Base-by-base conservation (phyloP, 1,140 invertebrate genomes). In the Dreissena polymorpha region DNA sequence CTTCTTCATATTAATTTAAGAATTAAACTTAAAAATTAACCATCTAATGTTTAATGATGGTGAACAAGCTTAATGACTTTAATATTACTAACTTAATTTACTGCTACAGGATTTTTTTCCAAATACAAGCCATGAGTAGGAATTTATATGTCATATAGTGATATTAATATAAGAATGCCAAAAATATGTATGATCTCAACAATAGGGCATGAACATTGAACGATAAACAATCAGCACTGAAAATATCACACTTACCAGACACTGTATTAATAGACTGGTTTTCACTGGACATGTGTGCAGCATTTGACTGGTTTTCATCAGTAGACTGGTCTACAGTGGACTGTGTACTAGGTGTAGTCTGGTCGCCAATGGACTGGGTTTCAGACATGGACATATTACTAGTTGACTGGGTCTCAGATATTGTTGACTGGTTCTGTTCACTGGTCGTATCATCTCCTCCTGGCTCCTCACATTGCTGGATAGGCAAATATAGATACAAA, bases 391-490 rank as follows among this genome's bases (percentile, higher is more conserved):
- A 60, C 21, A n/a, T 6, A 60, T 60, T 23, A 6, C 21, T 18
- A 7, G 25, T 60, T 55, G 67, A 70, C 50, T 80, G 21, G 6
- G 18, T 68, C 27, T 80, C 78, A 10, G 77, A 60, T 10, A 71
- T 25, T n/a, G 25, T 27, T 63, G 79, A 74, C 71, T 74, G 70
- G 64, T 73, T 84, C 18, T 76, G 60, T 76, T 84, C 82, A 70
- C 65, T 68, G 39, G 73, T 67, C 63, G 63, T 64, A 69, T 49
- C 67, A 55, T 69, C 76, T 57, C 50, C 65, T 60, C 57, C 57
- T 6, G 2, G 3, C 21, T 18, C 16, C 57, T 60, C 57, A n/a
- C 16, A 18, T 23, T 60, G 57, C 57, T 60, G 57, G 16, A 60
- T n/a, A 60, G 21, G 21, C 57, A 60, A 3, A 6, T 12, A 23